Evolutionary conservation across 2,113 vertebrate species (phyloP).

Genomic region (Oreochromis niloticus): DNA sequence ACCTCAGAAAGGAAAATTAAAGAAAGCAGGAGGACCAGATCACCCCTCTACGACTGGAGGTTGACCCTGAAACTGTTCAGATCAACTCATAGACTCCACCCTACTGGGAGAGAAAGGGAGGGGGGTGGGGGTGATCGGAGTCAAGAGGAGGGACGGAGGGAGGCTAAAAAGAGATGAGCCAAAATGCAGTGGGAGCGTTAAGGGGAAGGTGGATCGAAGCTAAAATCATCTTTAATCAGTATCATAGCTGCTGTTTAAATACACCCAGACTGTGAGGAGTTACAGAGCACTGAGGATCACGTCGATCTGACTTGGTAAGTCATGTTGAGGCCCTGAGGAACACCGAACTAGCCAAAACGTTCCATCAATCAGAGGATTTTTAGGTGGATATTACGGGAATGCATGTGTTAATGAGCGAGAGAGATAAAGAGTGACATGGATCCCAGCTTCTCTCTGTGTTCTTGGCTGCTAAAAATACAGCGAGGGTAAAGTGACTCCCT

Average conservation of each 20-base stretch:
- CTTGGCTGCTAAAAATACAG: conserved; percentile 43
- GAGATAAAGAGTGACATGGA: background rate
- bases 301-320: background rate
- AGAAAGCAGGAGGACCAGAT: background rate
- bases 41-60: conserved; percentile 1
- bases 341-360: accelerated
- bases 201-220: background rate
- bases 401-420: background rate
- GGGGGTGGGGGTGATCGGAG: background rate
- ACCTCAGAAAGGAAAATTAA: background rate
- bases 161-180: background rate
- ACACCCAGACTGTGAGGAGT: accelerated
- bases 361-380: background rate
- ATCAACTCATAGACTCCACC: conserved; percentile 36
- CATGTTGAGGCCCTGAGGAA: background rate
- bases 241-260: background rate
- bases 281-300: background rate
- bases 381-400: background rate
- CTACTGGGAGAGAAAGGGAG: background rate
- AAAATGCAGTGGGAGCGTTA: background rate
- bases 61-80: conserved; percentile 1
- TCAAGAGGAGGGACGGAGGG: background rate
- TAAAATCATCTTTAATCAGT: background rate
- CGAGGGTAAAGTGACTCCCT: conserved; percentile 31
- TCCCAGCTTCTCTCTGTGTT: background rate